Base-by-base conservation (phyloP, 2,888 invertebrate species). In the Galeopsomyia nigrocyanea region DNA sequence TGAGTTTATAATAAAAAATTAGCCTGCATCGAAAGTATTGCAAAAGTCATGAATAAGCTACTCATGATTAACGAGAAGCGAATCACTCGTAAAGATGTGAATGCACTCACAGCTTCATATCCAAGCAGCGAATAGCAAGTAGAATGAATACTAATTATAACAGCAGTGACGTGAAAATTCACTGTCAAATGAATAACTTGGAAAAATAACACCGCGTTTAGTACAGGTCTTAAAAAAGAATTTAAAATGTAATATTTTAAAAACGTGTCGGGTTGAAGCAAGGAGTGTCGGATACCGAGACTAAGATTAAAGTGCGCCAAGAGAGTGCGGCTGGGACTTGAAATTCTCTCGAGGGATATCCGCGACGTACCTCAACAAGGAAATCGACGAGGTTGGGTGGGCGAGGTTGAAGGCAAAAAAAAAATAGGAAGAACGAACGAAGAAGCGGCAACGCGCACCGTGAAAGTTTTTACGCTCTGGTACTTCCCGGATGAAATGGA, bases 261-360 rank as follows among this genome's bases (percentile, higher is more conserved):
- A 71, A 62, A 57, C 61, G 56, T 26, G 51, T 51, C 56, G 46
- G 62, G 21, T 57, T 65, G 26, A 22, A 61, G 53, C 31, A 13
- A 9, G 57, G 16, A 47, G 51, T 39, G 46, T 55, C 46, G 62
- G 26, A 47, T 3, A 39, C 47, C 31, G 46, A 56, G 55, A 17
- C 68, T 50, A 64, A 68, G 73, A 73, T 73, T 73, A 73, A 73
- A 73, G 68, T 73, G 65, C 64, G 56, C 62, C 68, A 39, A 39
- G 17, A 13, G 47, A 70, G 73, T 67, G 66, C 73, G 66, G 66
- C 62, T 62, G 69, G 70, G 61, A 74, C 66, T 63, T 66, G 73
- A 66, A 62, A 74, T 70, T 66, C 70, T 70, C 73, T 62, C 53
- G 26, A 53, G 73, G 53, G 73, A 46, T 57, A 56, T 57, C 39